Evolutionary conservation across 2,797 vertebrate species (phyloP), one percentile per base, ranked within the genome.

Genomic region (Enteromius radiatus): DNA sequence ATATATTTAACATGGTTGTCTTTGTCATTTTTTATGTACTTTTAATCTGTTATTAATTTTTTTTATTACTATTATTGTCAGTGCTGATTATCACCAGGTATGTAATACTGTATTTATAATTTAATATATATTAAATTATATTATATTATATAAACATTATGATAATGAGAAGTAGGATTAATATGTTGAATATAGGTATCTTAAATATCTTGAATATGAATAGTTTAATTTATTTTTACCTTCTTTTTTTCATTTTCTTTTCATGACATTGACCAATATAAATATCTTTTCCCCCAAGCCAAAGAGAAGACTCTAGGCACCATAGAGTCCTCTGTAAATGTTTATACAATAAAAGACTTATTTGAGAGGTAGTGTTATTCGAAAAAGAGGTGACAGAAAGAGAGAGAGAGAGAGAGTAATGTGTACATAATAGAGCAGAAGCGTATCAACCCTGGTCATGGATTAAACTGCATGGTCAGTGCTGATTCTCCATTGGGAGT

Each of bases 341-440:
- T 47, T 73, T 47, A 59, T 61, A 26, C 36, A 41, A 14, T 63
- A 63, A 31, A 14, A 14, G 12, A 36, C 41, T 63, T 26, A 19
- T 71, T 73, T 33, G 12, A 73, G 21, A 47, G 59, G 21, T 63
- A 76, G 78, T 15, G 49, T n/a, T 80, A 59, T 70, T 36, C 61
- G 54, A 47, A 61, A 56, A 10, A 41, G n/a, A 28, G 15, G 23
- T 52, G 64, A 56, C 1, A 45, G 41, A 41, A 2, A 52, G 28
- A 26, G 21, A 11, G 12, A 56, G 15, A 38, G 71, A 26, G 41
- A 31, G 23, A 47, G n/a, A 43, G 28, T 33, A 52, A 49, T 36
- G 59, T 77, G 41, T 78, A 36, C 31, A 73, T 49, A 80, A 59
- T n/a, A 21, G 11, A 78, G 14, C 17, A 69, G 73, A 33, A 61